Conservation (phyloP, 1,140 invertebrate genomes). For the Drosophila suzukii region DNA sequence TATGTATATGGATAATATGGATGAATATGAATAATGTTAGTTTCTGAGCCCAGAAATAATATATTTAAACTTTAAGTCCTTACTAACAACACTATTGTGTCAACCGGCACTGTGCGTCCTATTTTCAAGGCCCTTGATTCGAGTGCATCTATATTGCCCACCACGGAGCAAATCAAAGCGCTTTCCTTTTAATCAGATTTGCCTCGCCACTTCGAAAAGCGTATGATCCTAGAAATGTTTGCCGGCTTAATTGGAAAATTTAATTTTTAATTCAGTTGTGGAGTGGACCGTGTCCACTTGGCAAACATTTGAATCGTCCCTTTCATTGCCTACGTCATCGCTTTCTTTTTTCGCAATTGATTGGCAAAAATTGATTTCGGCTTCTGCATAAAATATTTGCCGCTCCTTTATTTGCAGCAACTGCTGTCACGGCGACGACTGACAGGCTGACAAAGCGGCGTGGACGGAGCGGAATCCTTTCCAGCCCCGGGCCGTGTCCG, state of each 20-base stretch:
- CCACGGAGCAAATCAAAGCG: slow-evolving; percentile 18
- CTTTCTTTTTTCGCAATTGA: slow-evolving; percentile 74
- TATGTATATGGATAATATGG: no score
- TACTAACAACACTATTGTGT: neutral
- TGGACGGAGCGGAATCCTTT: slow-evolving; percentile 13
- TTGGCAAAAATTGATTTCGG: slow-evolving; percentile 80
- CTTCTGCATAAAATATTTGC: slow-evolving; percentile 80
- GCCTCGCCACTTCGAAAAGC: slow-evolving; percentile 16
- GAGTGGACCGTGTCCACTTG: slow-evolving; percentile 50
- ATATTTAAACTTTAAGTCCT: neutral
- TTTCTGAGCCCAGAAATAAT: no score
- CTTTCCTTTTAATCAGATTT: slow-evolving; percentile 54
- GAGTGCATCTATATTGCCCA: slow-evolving; percentile 9
- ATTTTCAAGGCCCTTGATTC: slow-evolving; percentile 5
- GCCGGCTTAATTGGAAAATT: slow-evolving; percentile 73
- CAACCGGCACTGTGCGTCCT: neutral
- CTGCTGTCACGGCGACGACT: slow-evolving; percentile 48
- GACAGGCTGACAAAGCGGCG: slow-evolving; percentile 61
- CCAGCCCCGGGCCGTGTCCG: slow-evolving; percentile 6
- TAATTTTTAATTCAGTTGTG: slow-evolving; percentile 74
- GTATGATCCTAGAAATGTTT: slow-evolving; percentile 54
- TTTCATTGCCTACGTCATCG: slow-evolving; percentile 43
- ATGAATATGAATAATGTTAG: no score
- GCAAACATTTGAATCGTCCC: slow-evolving; percentile 67
- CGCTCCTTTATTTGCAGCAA: slow-evolving; percentile 70